Evolutionary conservation across 2,888 invertebrate genomes (phyloP).

Genomic region (Diaperis boleti): DNA sequence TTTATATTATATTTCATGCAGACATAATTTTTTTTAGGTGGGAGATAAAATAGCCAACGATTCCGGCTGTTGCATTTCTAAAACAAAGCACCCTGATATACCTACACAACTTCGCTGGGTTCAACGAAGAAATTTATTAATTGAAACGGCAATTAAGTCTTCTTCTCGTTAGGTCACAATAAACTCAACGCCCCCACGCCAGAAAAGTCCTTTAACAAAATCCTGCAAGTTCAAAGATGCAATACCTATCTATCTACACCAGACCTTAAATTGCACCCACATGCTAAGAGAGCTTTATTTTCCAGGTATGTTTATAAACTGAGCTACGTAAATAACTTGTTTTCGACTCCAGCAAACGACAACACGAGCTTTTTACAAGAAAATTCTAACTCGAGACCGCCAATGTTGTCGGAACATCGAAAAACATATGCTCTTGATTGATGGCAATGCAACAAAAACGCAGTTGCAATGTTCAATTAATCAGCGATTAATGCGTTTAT

Average conservation of each 20-base stretch:
- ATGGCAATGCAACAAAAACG: not conserved
- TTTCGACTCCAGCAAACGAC: not conserved
- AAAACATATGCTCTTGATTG: not conserved
- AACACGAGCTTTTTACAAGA: not conserved
- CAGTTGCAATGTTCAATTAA: slow-evolving; percentile 23
- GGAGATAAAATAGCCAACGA: no score
- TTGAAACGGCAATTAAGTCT: no score
- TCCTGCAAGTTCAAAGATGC: not conserved
- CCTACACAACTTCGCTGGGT: no score
- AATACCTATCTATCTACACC: not conserved
- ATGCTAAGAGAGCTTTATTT: not conserved
- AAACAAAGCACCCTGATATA: no score
- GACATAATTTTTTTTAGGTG: no score
- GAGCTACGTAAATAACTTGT: not conserved
- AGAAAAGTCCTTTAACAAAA: not conserved
- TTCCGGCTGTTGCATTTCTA: no score
- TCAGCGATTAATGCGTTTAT: slow-evolving; percentile 24
- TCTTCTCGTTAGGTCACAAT: not conserved
- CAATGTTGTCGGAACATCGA: not conserved
- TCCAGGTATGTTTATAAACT: not conserved
- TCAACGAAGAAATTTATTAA: no score
- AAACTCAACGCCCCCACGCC: not conserved
- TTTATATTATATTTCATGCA: no score
- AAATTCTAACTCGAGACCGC: no score
- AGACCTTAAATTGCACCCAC: not conserved